phyloP scores from a whole-genome alignment of 2,888 invertebrate species.

The Apantesis nais region DNA sequence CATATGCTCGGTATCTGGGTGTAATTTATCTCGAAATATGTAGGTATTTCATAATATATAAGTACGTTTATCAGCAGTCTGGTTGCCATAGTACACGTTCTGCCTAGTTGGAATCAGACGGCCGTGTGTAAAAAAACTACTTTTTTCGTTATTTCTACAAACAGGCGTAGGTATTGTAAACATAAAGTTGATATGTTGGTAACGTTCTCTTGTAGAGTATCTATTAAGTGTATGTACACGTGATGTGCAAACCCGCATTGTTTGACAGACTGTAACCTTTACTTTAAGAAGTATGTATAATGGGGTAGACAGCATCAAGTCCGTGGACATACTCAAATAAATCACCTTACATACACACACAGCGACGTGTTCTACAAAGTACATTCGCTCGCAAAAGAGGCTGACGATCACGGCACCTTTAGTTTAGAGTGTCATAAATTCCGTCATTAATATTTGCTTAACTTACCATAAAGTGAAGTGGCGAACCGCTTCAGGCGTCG shows the following conservation, averaged over 20 bases:
- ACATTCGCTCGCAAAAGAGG: slow-evolving; percentile 43
- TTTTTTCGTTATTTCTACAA: too few relatives aligned
- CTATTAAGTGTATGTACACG: background rate
- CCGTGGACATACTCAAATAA: slow-evolving; percentile 2
- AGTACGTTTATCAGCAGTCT: too few relatives aligned
- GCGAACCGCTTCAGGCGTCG: slow-evolving; percentile 50
- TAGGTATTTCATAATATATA: too few relatives aligned
- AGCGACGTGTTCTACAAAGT: slow-evolving; percentile 37
- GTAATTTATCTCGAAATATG: too few relatives aligned
- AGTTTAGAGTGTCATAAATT: slow-evolving; percentile 66
- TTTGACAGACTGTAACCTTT: too few relatives aligned
- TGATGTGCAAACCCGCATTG: background rate
- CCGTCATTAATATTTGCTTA: slow-evolving; percentile 76
- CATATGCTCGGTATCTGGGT: too few relatives aligned
- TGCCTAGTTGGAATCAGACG: too few relatives aligned
- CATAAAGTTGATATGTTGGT: too few relatives aligned
- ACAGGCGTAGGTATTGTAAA: too few relatives aligned
- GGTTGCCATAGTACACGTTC: too few relatives aligned
- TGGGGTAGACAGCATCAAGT: background rate
- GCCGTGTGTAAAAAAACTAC: too few relatives aligned
- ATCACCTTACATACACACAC: slow-evolving; percentile 15
- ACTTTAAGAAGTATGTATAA: background rate
- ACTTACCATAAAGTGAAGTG: slow-evolving; percentile 72
- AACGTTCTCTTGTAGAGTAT: too few relatives aligned
- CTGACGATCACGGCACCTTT: slow-evolving; percentile 55